Evolutionary conservation across 2,113 vertebrate genomes (phyloP).

Genomic region (Benitochromis conjunctus): DNA sequence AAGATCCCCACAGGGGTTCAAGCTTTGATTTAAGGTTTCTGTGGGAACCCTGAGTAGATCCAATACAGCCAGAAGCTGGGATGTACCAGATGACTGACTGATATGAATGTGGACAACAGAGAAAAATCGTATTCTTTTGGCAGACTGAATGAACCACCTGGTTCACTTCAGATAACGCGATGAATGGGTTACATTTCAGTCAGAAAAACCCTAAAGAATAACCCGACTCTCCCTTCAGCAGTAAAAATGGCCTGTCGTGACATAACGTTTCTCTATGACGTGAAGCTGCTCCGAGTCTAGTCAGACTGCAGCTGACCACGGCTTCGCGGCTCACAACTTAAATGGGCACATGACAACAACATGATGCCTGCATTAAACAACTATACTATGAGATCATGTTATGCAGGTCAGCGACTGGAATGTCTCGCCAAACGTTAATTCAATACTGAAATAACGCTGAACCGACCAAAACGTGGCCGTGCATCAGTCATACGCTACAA

Average conservation of each 20-base stretch:
- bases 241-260: slow-evolving; percentile 19
- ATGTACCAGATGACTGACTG: background rate
- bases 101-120: background rate
- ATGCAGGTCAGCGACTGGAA: background rate
- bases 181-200: background rate
- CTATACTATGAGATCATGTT: background rate
- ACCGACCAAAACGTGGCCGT: background rate
- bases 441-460: background rate
- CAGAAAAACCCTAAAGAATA: background rate
- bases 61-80: background rate
- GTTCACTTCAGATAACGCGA: background rate
- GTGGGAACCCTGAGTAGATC: background rate
- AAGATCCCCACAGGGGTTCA: background rate
- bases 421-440: background rate
- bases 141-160: background rate
- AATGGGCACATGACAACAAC: background rate
- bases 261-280: background rate
- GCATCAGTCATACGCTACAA: background rate
- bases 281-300: background rate
- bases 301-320: background rate
- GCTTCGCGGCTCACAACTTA: background rate
- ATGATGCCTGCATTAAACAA: background rate
- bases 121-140: background rate
- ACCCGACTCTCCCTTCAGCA: background rate
- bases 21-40: background rate